Evolutionary conservation across 1,140 invertebrate genomes (phyloP).

Genomic region (Hylaeus volcanicus): DNA sequence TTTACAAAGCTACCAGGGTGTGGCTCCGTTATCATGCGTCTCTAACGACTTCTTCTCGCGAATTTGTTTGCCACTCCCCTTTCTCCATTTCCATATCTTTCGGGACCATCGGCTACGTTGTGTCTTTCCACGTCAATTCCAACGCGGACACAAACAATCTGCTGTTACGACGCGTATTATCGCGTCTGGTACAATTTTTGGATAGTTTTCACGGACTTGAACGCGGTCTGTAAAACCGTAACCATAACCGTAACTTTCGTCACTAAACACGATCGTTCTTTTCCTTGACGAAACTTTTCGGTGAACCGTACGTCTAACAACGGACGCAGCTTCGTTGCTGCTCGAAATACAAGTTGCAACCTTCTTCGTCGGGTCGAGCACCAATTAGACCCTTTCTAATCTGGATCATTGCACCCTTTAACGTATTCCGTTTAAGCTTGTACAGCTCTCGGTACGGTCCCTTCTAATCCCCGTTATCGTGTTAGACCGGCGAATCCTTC

Average conservation of each 20-base stretch:
- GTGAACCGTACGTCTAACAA: too few relatives aligned
- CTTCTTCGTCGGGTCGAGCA: conserved; percentile 1
- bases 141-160: neutral
- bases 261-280: neutral
- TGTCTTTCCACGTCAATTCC: conserved; percentile 11
- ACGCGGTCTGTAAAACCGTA: too few relatives aligned
- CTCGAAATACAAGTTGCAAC: conserved; percentile 16
- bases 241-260: neutral
- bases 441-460: conserved; percentile 44
- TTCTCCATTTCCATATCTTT: conserved; percentile 29
- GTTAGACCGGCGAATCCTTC: conserved; percentile 35
- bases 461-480: conserved; percentile 54
- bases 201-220: too few relatives aligned
- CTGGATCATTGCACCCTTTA: conserved; percentile 33
- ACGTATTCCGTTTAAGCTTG: conserved; percentile 32
- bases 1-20: neutral
- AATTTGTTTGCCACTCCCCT: conserved; percentile 20
- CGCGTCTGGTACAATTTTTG: neutral
- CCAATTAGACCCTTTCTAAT: conserved; percentile 57
- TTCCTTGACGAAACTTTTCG: too few relatives aligned
- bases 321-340: neutral
- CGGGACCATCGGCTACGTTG: conserved; percentile 22
- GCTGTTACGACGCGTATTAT: neutral
- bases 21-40: conserved; percentile 21
- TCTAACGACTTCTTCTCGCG: conserved; percentile 44